Base-by-base conservation (phyloP, 2,797 vertebrate genomes). In the Denticeps clupeoides region DNA sequence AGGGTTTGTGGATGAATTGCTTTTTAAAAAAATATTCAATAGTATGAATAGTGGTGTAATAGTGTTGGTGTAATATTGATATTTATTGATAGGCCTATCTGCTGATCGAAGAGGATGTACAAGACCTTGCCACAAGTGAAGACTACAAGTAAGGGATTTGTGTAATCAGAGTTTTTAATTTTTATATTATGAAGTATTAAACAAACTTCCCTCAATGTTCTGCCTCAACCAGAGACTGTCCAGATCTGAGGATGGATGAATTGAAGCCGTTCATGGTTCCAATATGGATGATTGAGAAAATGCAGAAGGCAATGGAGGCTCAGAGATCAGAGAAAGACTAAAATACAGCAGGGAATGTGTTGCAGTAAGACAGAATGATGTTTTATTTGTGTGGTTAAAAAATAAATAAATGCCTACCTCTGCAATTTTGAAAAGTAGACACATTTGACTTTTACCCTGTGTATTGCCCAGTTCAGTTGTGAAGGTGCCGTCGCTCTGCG, bases 41-140 rank as follows among this genome's bases (percentile, higher is more conserved):
- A n/a, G n/a, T n/a, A n/a, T n/a, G n/a, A n/a, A n/a, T n/a, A n/a
- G n/a, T n/a, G n/a, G n/a, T n/a, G n/a, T n/a, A n/a, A n/a, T n/a
- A n/a, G n/a, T n/a, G n/a, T n/a, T n/a, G n/a, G 35, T 41, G 7
- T 40, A 23, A 22, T 11, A 12, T 23, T 47, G 16, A 4, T 23
- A 2, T 29, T 40, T 35, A 38, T 53, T 29, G 32, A 1, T 51
- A 98, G 94, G 94, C 93, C 1, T 98, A 98, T 63, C 89, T 98
- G 28, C 86, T 98, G 50, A 84, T 97, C 0, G 94, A 97, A 62
- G 89, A 93, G 58, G 94, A 98, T 68, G 90, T 98, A 53, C 86
- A 86, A 60, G 89, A 96, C 26, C 69, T 98, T 43, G 87, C 88
- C 0, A 73, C 69, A 64, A 91, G 85, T 1, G 89, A 97, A 0